Conservation (phyloP, 2,113 vertebrate species). For the Neofelis nebulosa region DNA sequence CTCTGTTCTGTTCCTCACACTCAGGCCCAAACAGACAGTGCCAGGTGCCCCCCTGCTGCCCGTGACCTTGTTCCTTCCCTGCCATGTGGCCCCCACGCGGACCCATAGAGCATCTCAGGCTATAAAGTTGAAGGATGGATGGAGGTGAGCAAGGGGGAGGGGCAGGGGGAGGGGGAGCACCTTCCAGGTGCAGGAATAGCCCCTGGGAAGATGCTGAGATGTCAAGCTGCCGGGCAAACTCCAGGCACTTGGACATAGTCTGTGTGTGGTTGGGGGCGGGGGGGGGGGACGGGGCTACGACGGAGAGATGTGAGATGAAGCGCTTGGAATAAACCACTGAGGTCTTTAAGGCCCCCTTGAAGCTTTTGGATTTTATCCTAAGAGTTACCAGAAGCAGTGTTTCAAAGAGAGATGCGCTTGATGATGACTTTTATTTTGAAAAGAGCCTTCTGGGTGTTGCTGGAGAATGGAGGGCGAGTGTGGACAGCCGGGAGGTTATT, state of each 20-base stretch:
- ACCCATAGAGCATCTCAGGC: not conserved
- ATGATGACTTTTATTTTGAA: not conserved
- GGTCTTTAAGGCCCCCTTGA: too few relatives aligned
- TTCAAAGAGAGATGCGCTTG: not conserved
- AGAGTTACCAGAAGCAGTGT: not conserved
- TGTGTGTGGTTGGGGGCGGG: too few relatives aligned
- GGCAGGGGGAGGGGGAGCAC: not conserved
- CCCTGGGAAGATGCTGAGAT: not conserved
- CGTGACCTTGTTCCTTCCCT: not conserved
- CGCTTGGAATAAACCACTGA: too few relatives aligned
- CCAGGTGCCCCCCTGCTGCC: too few relatives aligned
- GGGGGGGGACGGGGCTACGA: accelerated
- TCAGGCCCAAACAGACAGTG: not conserved
- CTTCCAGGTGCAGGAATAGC: not conserved
- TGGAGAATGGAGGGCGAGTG: not conserved
- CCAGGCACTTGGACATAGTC: not conserved
- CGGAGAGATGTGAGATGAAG: not conserved
- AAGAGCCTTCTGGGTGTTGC: not conserved
- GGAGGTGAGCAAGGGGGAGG: not conserved
- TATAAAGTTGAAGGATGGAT: not conserved
- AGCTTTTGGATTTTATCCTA: not conserved
- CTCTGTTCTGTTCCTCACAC: not conserved
- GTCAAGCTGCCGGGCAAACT: accelerated
- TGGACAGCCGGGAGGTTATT: not conserved
- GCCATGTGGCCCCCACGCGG: accelerated